These are phyloP conservation scores for Bradypus variegatus DNA, from an alignment of 2,797 vertebrate genomes.

Conservation along the genomic window DNA sequence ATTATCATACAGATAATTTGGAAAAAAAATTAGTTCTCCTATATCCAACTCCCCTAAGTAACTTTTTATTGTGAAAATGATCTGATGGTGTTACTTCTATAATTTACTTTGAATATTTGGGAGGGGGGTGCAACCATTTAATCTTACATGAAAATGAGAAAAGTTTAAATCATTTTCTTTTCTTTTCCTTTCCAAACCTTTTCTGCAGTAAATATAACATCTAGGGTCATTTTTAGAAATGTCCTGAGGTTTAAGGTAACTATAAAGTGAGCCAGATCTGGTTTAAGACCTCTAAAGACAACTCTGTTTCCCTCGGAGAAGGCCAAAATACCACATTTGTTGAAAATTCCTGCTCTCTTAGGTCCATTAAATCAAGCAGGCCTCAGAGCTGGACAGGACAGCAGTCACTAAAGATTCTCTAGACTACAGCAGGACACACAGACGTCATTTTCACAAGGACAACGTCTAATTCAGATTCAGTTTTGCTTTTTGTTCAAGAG, in stretches of 20 bases:
- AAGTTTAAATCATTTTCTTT: constrained; percentile 27
- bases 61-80: neutral
- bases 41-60: neutral
- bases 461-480: neutral
- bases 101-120: neutral
- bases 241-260: constrained; percentile 11
- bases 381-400: neutral
- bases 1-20: neutral
- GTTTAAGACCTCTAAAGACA: constrained; percentile 14
- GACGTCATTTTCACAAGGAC: neutral
- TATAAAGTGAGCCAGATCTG: neutral
- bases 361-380: constrained; percentile 44
- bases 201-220: neutral
- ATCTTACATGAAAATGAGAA: neutral
- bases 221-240: neutral
- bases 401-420: neutral
- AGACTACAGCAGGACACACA: neutral
- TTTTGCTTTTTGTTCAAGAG: constrained; percentile 13
- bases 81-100: neutral
- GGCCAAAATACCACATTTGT: constrained; percentile 1
- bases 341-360: constrained; percentile 21
- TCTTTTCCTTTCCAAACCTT: neutral
- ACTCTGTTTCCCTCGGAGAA: constrained; percentile 13
- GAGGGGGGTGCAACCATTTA: neutral
- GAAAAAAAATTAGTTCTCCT: neutral